A percentile compares a stretch with the other conserved stretches of the same genome.
Conservation (phyloP, 2,113 vertebrate species). For the Pseudonaja textilis region DNA sequence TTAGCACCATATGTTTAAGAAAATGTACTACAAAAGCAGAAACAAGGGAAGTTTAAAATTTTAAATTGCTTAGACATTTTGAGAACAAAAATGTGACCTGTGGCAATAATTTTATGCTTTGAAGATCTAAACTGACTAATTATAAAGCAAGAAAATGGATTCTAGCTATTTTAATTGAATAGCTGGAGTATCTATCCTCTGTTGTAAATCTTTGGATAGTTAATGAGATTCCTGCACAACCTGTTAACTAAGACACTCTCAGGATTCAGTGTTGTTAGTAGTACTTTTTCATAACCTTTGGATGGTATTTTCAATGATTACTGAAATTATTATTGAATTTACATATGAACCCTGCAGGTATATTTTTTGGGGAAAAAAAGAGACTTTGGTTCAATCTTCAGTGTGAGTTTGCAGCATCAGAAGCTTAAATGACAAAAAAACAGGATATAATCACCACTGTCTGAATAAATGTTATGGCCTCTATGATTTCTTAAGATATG, state of each 20-base stretch:
- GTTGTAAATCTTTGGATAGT: conserved; percentile 35
- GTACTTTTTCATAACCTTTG: conserved; percentile 3
- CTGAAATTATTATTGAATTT: background rate
- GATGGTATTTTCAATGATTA: background rate
- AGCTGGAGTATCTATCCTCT: background rate
- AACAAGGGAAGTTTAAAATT: background rate
- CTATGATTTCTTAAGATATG: background rate
- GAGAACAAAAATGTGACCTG: conserved; percentile 1
- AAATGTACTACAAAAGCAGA: conserved; percentile 28
- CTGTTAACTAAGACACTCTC: background rate
- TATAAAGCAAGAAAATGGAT: background rate
- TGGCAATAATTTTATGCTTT: conserved; percentile 5
- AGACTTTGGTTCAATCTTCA: background rate
- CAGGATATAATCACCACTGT: too few relatives aligned
- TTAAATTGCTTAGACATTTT: conserved; percentile 37
- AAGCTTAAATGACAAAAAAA: background rate
- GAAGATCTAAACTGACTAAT: background rate
- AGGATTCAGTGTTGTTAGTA: conserved; percentile 30
- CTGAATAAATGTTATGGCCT: background rate
- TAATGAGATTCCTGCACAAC: conserved; percentile 50
- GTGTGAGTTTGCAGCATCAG: background rate
- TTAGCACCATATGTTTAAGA: conserved; percentile 63
- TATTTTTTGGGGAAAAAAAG: background rate
- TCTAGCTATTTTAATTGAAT: conserved; percentile 51
- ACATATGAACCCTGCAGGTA: background rate